Percentiles rank a stretch among this genome's conserved stretches.
These are phyloP conservation scores for Pelobates fuscus DNA, from an alignment of 2,113 vertebrate genomes.

Conservation along the genomic window DNA sequence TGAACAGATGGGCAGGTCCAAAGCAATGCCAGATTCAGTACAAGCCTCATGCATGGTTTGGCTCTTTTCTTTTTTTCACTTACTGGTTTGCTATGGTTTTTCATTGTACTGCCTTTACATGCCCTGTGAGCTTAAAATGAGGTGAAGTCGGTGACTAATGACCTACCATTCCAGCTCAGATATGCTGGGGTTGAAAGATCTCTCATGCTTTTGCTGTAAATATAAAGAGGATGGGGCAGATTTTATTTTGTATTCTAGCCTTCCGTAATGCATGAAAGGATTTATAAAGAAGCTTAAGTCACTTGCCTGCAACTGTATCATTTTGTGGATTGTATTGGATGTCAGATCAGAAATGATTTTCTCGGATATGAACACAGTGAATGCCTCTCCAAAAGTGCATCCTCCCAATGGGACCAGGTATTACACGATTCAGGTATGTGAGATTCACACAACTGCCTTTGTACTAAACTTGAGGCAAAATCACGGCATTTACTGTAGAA, in stretches of 20 bases:
- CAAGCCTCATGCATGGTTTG: conserved; percentile 67
- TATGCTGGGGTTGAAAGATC: conserved; percentile 59
- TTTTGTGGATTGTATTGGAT: conserved; percentile 77
- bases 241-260: conserved; percentile 63
- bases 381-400: conserved; percentile 93
- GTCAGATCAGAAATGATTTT: conserved; percentile 92
- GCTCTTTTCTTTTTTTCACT: conserved; percentile 57
- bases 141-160: conserved; percentile 55
- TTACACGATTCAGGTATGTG: conserved; percentile 96
- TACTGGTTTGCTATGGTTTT: conserved; percentile 23
- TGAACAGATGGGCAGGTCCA: conserved; percentile 84
- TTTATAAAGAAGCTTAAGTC: conserved; percentile 68
- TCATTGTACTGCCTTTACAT: conserved; percentile 40
- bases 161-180: conserved; percentile 62
- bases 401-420: conserved; percentile 95
- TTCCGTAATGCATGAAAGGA: conserved; percentile 68
- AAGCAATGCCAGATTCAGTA: conserved; percentile 76
- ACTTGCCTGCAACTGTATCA: conserved; percentile 65
- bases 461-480: no score
- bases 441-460: no score
- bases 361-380: conserved; percentile 93
- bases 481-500: no score
- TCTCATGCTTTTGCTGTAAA: conserved; percentile 51
- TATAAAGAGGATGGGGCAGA: conserved; percentile 69
- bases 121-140: conserved; percentile 57